Base-by-base conservation (phyloP, 2,113 vertebrate genomes). In the Tyrannus savana region DNA sequence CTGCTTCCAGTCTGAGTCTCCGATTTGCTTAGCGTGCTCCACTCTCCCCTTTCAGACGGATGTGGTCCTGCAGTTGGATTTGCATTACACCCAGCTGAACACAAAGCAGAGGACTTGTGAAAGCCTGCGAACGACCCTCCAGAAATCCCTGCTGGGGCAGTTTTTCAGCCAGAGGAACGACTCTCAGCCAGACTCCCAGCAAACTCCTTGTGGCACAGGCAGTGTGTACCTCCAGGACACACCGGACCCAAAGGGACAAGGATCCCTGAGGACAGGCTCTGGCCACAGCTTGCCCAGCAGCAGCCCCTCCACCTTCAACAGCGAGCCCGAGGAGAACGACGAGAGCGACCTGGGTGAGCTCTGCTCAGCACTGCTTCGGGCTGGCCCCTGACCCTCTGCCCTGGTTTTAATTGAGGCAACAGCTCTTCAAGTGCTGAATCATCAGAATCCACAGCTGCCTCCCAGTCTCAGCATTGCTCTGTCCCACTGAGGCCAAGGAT, bases 271-370 rank as follows among this genome's bases (percentile, higher is more conserved):
- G 80, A 97, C 97, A 4, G 97, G 96, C 73, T 94, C 95, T 66
- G 60, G 96, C 59, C 90, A 79, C 59, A 94, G 93, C 67, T 56
- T 84, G 90, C 94, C 93, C 53, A 68, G 87, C 69, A 96, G 96
- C 95, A 80, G 50, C 50, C 90, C 92, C 30, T 96, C 95, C 18
- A 42, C 72, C 68, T 93, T 90, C 19, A 90, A 94, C 97, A 99
- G 98, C 0, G 95, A 98, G 93, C 99, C 98, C 0, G 98, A 98
- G 90, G 98, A 99, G 85, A 99, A 99, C 0, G 99, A 99, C 2
- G 99, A 99, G 95, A 98, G 93, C 0, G 98, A 99, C 74, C 87
- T 97, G 39, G 67, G 89, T 0, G 63, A 97, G 59, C 97, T 96
- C 28, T 96, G 93, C 58, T n/a, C 62, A 0, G 93, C 96, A 0